Evolutionary conservation across 2,888 invertebrate species (phyloP), one percentile per base, ranked within the genome.

Genomic region (Zygogramma bicolorata): DNA sequence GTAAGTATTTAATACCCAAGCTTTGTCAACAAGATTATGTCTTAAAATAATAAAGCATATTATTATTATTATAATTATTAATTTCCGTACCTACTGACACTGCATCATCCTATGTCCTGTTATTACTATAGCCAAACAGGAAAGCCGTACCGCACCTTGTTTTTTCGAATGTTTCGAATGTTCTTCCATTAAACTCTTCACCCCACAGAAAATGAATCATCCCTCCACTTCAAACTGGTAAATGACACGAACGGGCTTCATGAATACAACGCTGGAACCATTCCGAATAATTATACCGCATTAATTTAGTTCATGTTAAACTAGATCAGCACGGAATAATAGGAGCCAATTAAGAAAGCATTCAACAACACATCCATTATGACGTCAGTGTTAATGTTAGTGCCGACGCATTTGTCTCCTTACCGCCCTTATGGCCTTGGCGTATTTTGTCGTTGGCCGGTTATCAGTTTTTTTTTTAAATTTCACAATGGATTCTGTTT

Each of bases 311-410:
- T 75, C 63, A 75, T 72, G 79, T 78, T 80, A 75, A 77, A 77
- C 74, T 73, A 76, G 71, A 77, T 79, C 77, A 76, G 73, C 73
- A 65, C 65, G 42, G 68, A 70, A 75, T 79, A 78, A 81, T 79
- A 74, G 77, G 65, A 57, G 70, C 78, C 77, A 80, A 81, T 81
- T 81, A 80, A 77, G 79, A 79, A 78, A 77, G 77, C 80, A 79
- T 81, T 79, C 77, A 76, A 75, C 75, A 71, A 79, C 76, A 70
- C 79, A 78, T 81, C 75, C 75, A 80, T 81, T 81, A 78, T 72
- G 63, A 69, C 71, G 75, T 73, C 70, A 71, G 74, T 65, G 72
- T 77, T 77, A 77, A 79, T 77, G 76, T 40, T 70, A 42, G 27
- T 53, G 27, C 53, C 53, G 25, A 27, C 25, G 53, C 53, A 53